Percentiles rank a stretch among this genome's conserved stretches.
Conservation (phyloP, 2,113 vertebrate genomes). For the Podocnemis expansa region DNA sequence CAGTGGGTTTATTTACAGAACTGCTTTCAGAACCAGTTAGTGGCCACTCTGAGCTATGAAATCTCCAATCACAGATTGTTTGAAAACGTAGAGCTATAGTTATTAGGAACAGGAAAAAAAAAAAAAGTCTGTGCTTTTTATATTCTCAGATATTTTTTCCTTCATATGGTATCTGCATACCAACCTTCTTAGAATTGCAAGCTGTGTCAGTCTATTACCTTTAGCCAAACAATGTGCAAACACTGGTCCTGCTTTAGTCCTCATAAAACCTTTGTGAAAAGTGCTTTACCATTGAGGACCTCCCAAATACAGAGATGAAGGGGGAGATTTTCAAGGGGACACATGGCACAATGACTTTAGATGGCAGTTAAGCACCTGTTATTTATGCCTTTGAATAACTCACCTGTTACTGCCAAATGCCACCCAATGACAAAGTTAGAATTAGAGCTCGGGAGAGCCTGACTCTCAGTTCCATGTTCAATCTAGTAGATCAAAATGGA, state of each 20-base stretch:
- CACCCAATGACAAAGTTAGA: not conserved
- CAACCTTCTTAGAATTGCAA: not conserved
- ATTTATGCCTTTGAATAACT: not conserved
- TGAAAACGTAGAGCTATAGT: not conserved
- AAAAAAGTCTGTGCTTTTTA: not conserved
- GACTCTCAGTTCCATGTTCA: not conserved
- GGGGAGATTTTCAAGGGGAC: not conserved
- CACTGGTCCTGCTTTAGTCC: not conserved
- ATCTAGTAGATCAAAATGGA: not conserved
- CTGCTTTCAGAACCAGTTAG: not conserved
- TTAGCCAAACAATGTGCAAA: not conserved
- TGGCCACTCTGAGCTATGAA: not conserved
- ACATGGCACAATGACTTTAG: not conserved
- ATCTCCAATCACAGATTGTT: not conserved
- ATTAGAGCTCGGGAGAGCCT: not conserved
- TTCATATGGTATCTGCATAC: not conserved
- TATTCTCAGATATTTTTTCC: not conserved
- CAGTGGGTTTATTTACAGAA: not conserved
- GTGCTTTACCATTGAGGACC: not conserved
- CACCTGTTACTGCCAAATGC: not conserved
- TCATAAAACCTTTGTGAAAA: not conserved
- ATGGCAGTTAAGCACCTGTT: rapidly evolving
- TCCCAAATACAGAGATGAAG: not conserved
- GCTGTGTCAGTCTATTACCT: not conserved
- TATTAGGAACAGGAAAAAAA: not conserved